Conservation (phyloP, 1,140 invertebrate genomes). For the Zaprionus nigranus region DNA sequence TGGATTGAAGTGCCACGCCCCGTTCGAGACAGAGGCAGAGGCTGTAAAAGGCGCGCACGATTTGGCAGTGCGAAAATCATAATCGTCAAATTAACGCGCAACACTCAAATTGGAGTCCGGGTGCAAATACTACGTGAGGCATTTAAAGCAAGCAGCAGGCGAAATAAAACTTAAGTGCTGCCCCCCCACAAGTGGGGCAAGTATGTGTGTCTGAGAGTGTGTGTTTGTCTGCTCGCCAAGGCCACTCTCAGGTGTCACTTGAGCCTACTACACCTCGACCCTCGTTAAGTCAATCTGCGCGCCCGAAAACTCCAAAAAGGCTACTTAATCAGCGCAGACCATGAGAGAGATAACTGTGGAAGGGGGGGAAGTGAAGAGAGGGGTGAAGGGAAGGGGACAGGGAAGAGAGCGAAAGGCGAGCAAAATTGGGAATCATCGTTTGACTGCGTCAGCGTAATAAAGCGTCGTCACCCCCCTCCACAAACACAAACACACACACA, state of each 20-base stretch:
- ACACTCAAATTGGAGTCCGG: conserved; percentile 53
- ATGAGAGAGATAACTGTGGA: conserved; percentile 46
- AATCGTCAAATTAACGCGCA: conserved; percentile 77
- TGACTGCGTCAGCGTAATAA: conserved; percentile 54
- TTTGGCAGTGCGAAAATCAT: conserved; percentile 68
- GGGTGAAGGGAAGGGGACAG: too few relatives aligned
- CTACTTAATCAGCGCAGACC: conserved; percentile 53
- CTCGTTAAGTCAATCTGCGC: conserved; percentile 52
- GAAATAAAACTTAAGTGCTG: conserved; percentile 76
- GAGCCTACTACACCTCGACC: conserved; percentile 45
- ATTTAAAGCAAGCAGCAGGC: conserved; percentile 61
- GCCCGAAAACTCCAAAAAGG: conserved; percentile 6
- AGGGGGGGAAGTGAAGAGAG: background rate
- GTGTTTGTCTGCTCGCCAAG: conserved; percentile 9
- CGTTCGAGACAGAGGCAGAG: background rate
- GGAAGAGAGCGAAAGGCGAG: background rate
- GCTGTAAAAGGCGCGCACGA: conserved; percentile 33
- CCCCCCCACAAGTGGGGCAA: background rate
- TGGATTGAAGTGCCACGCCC: conserved; percentile 47
- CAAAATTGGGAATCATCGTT: conserved; percentile 32
- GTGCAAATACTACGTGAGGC: conserved; percentile 69
- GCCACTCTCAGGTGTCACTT: conserved; percentile 68
- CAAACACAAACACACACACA: background rate
- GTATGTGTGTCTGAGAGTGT: background rate
- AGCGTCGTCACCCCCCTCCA: conserved; percentile 8